Conservation (phyloP, 1,140 invertebrate species). For the Monochamus saltuarius region DNA sequence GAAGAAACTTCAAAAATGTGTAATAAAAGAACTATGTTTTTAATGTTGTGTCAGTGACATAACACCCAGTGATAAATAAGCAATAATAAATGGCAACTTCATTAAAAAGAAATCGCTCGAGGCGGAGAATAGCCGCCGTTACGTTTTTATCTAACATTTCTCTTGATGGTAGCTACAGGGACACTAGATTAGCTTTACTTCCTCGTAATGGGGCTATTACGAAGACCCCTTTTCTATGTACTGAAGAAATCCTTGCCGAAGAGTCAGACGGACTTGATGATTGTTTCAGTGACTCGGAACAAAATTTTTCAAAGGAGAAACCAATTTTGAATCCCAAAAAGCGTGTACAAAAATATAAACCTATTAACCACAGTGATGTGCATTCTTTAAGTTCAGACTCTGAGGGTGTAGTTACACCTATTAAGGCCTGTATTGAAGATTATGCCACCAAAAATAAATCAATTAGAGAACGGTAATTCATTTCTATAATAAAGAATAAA, state of each 20-base stretch:
- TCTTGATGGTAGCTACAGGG: slow-evolving; percentile 85
- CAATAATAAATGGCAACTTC: slow-evolving; percentile 56
- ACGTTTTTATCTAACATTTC: slow-evolving; percentile 94
- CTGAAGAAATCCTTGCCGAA: slow-evolving; percentile 54
- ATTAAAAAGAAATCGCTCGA: slow-evolving; percentile 60
- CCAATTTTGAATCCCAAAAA: slow-evolving; percentile 34
- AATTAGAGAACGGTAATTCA: slow-evolving; percentile 27
- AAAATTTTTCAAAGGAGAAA: slow-evolving; percentile 30
- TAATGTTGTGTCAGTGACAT: slow-evolving; percentile 34
- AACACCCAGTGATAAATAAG: slow-evolving; percentile 11
- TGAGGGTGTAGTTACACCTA: slow-evolving; percentile 61
- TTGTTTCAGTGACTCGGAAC: slow-evolving; percentile 56
- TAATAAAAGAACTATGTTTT: slow-evolving; percentile 36
- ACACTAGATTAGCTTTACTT: slow-evolving; percentile 71
- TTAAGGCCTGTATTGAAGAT: slow-evolving; percentile 44
- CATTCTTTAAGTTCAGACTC: slow-evolving; percentile 67
- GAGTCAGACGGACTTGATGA: slow-evolving; percentile 52
- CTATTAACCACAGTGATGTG: slow-evolving; percentile 51
- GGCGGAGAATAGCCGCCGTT: slow-evolving; percentile 80
- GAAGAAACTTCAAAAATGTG: slow-evolving; percentile 15
- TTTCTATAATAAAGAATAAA: neutral
- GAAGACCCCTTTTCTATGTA: slow-evolving; percentile 39
- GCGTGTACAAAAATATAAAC: slow-evolving; percentile 17
- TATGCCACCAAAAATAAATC: slow-evolving; percentile 10
- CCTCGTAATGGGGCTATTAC: slow-evolving; percentile 53